Evolutionary conservation across 2,113 vertebrate species (phyloP).

Genomic region (Channa argus): DNA sequence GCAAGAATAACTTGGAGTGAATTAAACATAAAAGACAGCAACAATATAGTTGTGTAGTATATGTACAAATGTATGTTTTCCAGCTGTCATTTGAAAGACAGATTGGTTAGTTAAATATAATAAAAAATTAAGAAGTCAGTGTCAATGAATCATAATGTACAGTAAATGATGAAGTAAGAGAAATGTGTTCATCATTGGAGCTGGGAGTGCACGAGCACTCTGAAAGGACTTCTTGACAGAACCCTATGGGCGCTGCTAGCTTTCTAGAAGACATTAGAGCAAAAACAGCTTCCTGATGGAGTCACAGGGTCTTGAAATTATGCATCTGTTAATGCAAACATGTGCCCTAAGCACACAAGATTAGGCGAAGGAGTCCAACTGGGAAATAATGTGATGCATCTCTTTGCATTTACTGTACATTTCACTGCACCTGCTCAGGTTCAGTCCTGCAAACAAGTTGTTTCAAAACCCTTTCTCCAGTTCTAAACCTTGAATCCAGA

Average conservation of each 20-base stretch:
- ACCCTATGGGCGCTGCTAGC: no score
- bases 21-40: not conserved
- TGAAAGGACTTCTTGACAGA: no score
- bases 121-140: conserved; percentile 1
- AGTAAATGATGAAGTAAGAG: not conserved
- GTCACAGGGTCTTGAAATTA: not conserved
- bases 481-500: no score
- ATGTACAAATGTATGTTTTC: conserved; percentile 36
- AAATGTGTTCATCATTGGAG: not conserved
- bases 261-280: not conserved
- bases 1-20: not conserved
- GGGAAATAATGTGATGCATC: conserved; percentile 37
- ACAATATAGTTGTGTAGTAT: not conserved
- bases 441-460: conserved; percentile 6
- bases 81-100: conserved; percentile 14
- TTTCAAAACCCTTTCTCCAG: not conserved
- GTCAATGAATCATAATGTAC: not conserved
- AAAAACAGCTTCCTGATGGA: not conserved
- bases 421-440: conserved; percentile 1
- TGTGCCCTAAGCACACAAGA: conserved; percentile 23
- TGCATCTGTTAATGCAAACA: no score
- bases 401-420: conserved; percentile 32
- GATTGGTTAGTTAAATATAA: conserved; percentile 13
- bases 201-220: no score
- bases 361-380: conserved; percentile 27